phyloP scores from a whole-genome alignment of 2,797 vertebrate genomes.

The Peromyscus eremicus region DNA sequence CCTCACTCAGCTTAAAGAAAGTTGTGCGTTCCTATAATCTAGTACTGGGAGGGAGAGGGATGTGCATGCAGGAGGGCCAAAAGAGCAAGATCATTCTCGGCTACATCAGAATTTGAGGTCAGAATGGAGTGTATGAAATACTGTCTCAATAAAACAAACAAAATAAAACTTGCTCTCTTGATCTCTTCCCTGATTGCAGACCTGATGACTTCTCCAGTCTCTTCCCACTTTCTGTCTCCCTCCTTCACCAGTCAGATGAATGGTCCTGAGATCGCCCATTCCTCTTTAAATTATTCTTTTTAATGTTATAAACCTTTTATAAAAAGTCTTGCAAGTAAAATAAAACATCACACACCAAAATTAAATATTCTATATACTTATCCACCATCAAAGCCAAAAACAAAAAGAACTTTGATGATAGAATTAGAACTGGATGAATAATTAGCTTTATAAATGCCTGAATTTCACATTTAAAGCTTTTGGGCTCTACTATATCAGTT shows the following conservation, averaged over 20 bases:
- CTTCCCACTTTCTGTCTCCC: background rate
- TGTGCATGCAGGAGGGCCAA: background rate
- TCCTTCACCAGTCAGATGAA: background rate
- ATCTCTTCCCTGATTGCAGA: background rate
- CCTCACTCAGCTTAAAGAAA: conserved; percentile 35
- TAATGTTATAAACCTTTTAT: background rate
- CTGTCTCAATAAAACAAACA: background rate
- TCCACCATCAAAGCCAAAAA: background rate
- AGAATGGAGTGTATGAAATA: background rate
- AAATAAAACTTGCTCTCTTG: background rate
- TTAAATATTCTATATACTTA: background rate
- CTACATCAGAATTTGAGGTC: background rate
- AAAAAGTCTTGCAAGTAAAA: background rate
- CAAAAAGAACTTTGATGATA: background rate
- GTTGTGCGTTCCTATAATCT: background rate
- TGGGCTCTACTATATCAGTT: background rate
- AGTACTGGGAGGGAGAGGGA: too few species aligned
- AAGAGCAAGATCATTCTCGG: background rate
- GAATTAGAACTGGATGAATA: background rate
- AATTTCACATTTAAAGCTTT: background rate
- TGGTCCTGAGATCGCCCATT: conserved; percentile 7
- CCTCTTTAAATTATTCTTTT: background rate
- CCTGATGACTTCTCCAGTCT: background rate
- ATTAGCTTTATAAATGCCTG: background rate
- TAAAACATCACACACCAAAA: background rate